Conservation (phyloP, 2,113 vertebrate genomes). For the Xenopus borealis region DNA sequence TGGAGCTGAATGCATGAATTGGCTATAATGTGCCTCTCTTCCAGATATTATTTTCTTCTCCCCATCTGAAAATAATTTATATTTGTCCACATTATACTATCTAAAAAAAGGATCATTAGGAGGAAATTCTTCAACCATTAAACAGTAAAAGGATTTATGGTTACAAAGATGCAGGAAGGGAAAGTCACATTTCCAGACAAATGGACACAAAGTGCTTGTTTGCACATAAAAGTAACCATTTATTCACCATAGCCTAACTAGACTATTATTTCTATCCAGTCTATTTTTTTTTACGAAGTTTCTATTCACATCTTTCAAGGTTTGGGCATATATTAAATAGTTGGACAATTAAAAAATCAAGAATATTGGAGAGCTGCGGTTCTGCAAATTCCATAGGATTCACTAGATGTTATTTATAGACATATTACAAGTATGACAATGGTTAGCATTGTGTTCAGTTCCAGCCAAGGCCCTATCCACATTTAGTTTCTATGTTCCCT, state of each 20-base stretch:
- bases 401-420: too few relatives aligned
- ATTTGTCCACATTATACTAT: slow-evolving; percentile 28
- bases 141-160: slow-evolving; percentile 3
- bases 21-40: slow-evolving; percentile 18
- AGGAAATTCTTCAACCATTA: background rate
- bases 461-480: too few relatives aligned
- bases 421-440: too few relatives aligned
- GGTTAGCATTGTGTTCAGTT: too few relatives aligned
- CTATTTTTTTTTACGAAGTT: too few relatives aligned
- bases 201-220: background rate
- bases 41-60: slow-evolving; percentile 11
- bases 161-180: background rate
- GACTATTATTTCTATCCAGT: too few relatives aligned
- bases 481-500: too few relatives aligned
- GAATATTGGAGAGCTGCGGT: too few relatives aligned
- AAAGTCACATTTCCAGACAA: slow-evolving; percentile 1
- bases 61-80: slow-evolving; percentile 42
- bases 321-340: too few relatives aligned
- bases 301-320: too few relatives aligned
- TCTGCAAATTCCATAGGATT: too few relatives aligned
- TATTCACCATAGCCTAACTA: background rate
- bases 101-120: slow-evolving; percentile 17
- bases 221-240: background rate
- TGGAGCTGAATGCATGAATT: slow-evolving; percentile 32
- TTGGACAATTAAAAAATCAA: too few relatives aligned